These are phyloP conservation scores for Abrostola tripartita DNA, from an alignment of 2,888 invertebrate genomes.

Conservation along the genomic window DNA sequence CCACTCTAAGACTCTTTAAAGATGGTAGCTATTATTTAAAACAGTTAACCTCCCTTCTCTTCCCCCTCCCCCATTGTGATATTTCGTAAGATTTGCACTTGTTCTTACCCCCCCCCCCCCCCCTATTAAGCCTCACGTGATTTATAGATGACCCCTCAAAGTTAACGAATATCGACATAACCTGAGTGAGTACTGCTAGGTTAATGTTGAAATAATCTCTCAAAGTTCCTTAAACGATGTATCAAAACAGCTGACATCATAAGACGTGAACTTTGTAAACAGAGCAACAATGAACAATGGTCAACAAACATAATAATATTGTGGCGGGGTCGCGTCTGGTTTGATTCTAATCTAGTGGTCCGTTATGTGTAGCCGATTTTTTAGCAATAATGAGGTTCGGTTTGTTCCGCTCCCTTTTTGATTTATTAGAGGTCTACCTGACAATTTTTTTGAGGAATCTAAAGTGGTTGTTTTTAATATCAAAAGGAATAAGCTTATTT, in stretches of 20 bases:
- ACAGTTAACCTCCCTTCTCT: no score
- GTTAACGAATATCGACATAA: not conserved
- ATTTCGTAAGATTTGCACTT: no score
- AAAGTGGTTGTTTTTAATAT: not conserved
- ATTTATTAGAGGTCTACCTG: no score
- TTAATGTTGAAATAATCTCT: conserved; percentile 10
- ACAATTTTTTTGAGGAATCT: not conserved
- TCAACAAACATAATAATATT: conserved; percentile 30
- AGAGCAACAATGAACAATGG: conserved; percentile 39
- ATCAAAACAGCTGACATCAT: conserved; percentile 41
- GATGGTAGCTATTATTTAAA: no score
- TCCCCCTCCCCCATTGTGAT: no score
- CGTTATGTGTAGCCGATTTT: conserved; percentile 4
- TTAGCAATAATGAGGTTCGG: no score
- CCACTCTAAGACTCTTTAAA: no score
- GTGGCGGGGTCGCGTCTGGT: conserved; percentile 7
- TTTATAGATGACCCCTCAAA: not conserved
- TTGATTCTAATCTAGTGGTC: conserved; percentile 2
- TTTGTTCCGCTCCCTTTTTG: no score
- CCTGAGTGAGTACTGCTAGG: not conserved
- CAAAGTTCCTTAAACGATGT: conserved; percentile 5
- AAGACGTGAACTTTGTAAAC: conserved; percentile 33
- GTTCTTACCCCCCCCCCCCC: no score
- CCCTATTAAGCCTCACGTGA: no score
- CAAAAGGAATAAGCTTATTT: no score